Conservation (phyloP, 23 tunicate genomes). For the Corella eumyota region DNA sequence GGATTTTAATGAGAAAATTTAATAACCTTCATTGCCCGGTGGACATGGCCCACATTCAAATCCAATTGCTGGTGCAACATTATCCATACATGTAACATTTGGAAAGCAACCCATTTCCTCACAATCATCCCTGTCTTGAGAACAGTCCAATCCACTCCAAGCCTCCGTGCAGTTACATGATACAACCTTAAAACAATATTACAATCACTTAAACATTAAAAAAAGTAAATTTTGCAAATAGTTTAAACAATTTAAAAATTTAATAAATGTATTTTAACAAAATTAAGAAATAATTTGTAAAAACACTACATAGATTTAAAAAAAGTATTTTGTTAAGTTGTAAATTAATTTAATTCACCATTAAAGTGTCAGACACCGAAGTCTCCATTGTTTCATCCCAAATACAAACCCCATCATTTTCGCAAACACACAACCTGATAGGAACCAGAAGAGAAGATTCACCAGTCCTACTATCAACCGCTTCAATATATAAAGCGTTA, state of each 20-base stretch:
- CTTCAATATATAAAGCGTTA: slow-evolving; percentile 9
- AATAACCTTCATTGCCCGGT: slow-evolving; percentile 28
- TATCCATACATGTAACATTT: slow-evolving; percentile 38
- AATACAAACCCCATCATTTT: slow-evolving; percentile 19
- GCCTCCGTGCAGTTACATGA: slow-evolving; percentile 44
- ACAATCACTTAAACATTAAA: too few species aligned
- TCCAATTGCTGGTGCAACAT: slow-evolving; percentile 30
- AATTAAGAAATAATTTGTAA: too few species aligned
- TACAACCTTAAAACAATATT: too few species aligned
- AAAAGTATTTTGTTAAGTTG: too few species aligned
- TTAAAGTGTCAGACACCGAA: too few species aligned
- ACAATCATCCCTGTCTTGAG: slow-evolving; percentile 43
- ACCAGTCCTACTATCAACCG: slow-evolving; percentile 11
- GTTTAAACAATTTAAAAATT: too few species aligned
- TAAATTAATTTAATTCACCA: too few species aligned
- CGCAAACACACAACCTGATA: slow-evolving; percentile 24
- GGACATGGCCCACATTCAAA: slow-evolving; percentile 37
- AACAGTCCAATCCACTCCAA: slow-evolving; percentile 23
- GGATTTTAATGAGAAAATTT: too few species aligned
- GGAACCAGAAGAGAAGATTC: slow-evolving; percentile 4
- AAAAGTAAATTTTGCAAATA: too few species aligned
- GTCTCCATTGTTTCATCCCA: slow-evolving; percentile 8
- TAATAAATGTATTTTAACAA: too few species aligned
- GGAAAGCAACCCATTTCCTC: slow-evolving; percentile 18
- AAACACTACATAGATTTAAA: too few species aligned